phyloP scores from a whole-genome alignment of 2,797 vertebrate species.

The Pipistrellus kuhlii region DNA sequence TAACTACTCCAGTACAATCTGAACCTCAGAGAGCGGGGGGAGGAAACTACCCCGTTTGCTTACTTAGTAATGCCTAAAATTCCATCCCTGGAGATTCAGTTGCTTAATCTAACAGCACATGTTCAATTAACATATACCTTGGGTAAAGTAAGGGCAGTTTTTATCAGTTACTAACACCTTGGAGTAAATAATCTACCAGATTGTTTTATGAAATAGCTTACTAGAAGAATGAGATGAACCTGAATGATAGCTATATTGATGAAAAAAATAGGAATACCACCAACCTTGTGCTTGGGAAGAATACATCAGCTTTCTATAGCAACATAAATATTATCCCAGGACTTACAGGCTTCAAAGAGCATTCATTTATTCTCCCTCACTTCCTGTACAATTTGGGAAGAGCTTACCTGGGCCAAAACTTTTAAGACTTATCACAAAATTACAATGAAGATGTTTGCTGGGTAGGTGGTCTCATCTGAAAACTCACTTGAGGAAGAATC shows the following conservation, averaged over 20 bases:
- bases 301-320: neutral
- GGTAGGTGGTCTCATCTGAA: neutral
- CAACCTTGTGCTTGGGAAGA: neutral
- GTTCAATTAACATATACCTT: neutral
- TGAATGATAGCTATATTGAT: neutral
- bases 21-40: neutral
- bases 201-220: neutral
- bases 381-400: neutral
- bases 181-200: neutral
- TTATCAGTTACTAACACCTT: slow-evolving; percentile 9
- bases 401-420: neutral
- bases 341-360: slow-evolving; percentile 11
- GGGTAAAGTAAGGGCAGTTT: neutral
- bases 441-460: neutral
- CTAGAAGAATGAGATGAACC: neutral
- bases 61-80: slow-evolving; percentile 24
- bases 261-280: neutral
- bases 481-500: neutral
- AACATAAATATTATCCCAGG: neutral
- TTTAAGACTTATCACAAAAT: neutral
- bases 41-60: neutral
- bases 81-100: neutral
- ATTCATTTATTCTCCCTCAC: neutral
- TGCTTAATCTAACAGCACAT: neutral
- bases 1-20: neutral